Evolutionary conservation across 1,140 invertebrate species (phyloP).

Genomic region (Magallana ariakensis): DNA sequence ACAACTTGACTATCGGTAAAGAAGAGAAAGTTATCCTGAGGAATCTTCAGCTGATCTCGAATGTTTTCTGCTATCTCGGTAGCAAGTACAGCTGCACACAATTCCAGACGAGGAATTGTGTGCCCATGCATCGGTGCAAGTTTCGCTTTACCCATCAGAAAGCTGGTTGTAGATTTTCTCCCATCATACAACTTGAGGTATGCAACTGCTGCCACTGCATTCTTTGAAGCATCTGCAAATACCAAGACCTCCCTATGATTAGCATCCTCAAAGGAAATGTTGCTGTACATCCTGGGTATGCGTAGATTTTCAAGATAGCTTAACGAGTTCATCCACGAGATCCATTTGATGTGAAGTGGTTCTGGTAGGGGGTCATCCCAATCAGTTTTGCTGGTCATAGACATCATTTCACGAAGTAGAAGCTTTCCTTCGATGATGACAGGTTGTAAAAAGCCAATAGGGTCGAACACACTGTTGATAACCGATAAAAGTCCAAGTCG

Average conservation of each 20-base stretch:
- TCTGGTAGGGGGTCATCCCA: conserved; percentile 61
- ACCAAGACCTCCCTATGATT: conserved; percentile 64
- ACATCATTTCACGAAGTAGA: conserved; percentile 49
- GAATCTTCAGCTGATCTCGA: conserved; percentile 39
- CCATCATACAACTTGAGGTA: conserved; percentile 39
- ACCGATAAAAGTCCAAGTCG: conserved; percentile 32
- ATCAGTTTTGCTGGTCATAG: neutral
- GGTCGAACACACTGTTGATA: conserved; percentile 40
- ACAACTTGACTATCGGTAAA: conserved; percentile 50
- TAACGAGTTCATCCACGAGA: conserved; percentile 40
- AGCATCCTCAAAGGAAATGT: conserved; percentile 66
- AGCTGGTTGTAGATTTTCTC: neutral
- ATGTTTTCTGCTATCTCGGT: conserved; percentile 40
- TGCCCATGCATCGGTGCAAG: conserved; percentile 45
- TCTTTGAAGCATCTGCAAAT: conserved; percentile 48
- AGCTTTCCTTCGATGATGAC: conserved; percentile 54
- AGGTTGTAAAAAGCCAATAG: conserved; percentile 55
- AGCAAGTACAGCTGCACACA: conserved; percentile 52
- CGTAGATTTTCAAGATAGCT: conserved; percentile 23
- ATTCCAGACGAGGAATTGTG: conserved; percentile 55
- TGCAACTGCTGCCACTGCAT: conserved; percentile 50
- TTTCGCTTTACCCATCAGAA: conserved; percentile 48
- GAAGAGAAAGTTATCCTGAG: neutral
- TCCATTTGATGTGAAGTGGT: conserved; percentile 41
- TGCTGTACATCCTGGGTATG: conserved; percentile 39